A percentile compares a stretch with the other conserved stretches of the same genome.
phyloP scores from a whole-genome alignment of 2,797 vertebrate genomes.

The Gallinago stenura region DNA sequence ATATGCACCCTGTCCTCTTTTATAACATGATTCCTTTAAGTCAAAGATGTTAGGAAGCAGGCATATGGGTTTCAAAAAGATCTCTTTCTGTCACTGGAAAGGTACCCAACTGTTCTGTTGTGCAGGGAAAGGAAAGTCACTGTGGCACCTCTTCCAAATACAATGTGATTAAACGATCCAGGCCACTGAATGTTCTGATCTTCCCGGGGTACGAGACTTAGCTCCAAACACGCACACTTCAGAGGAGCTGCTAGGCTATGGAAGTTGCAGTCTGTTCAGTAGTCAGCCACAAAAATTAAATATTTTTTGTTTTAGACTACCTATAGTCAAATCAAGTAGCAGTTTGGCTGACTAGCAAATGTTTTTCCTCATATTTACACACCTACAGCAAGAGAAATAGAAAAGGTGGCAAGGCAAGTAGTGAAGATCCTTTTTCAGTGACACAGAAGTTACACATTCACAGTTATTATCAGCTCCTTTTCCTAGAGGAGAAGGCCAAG shows the following conservation, averaged over 20 bases:
- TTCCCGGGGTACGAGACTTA: not conserved
- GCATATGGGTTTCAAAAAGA: not conserved
- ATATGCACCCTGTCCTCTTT: not conserved
- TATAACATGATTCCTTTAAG: not conserved
- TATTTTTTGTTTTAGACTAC: not conserved
- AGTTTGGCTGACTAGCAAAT: not conserved
- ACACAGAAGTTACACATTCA: not conserved
- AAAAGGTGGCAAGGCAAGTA: not conserved
- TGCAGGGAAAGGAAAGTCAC: not conserved
- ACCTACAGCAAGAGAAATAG: not conserved
- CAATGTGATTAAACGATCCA: not conserved
- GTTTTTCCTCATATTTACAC: not conserved
- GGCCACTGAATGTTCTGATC: not conserved
- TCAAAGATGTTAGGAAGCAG: not conserved
- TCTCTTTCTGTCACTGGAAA: not conserved
- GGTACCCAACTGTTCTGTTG: not conserved
- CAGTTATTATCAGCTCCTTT: slow-evolving; percentile 29
- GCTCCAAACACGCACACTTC: not conserved
- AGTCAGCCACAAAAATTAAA: not conserved
- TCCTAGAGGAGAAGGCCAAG: not conserved
- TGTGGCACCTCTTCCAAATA: not conserved
- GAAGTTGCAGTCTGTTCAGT: not conserved
- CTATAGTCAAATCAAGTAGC: not conserved
- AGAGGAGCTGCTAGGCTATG: not conserved
- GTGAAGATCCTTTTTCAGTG: not conserved